phyloP scores from a whole-genome alignment of 2,113 vertebrate species.

The Cettia cetti region DNA sequence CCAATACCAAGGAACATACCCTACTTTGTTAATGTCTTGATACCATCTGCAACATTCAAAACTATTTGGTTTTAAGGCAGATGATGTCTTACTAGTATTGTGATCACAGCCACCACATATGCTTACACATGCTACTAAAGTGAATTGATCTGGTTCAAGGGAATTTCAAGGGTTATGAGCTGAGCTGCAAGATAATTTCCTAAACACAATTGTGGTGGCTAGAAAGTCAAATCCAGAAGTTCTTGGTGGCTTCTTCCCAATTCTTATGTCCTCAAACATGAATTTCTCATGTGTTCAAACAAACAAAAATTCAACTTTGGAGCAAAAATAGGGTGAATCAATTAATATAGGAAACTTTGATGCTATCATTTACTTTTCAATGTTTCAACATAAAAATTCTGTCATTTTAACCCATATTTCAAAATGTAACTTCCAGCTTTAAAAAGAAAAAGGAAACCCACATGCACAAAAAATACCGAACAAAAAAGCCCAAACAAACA shows the following conservation, averaged over 20 bases:
- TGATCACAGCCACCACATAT: background rate
- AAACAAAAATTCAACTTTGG: background rate
- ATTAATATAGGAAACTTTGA: background rate
- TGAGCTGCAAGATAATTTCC: background rate
- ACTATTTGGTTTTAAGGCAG: background rate
- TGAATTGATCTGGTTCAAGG: background rate
- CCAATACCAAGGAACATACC: slow-evolving; percentile 13
- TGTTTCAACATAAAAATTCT: background rate
- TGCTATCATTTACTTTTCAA: background rate
- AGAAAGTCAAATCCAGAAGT: background rate
- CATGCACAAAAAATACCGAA: background rate
- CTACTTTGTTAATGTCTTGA: slow-evolving; percentile 36
- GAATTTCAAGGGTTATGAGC: background rate
- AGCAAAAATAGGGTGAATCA: background rate
- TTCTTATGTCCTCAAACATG: background rate
- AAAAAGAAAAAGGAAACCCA: background rate
- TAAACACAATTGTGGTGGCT: background rate
- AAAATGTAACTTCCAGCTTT: background rate
- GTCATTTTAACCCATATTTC: background rate
- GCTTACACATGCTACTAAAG: background rate
- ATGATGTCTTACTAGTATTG: background rate
- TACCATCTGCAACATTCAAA: slow-evolving; percentile 39
- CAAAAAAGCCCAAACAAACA: background rate
- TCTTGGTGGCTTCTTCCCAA: background rate
- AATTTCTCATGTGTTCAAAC: background rate